Base-by-base conservation (phyloP, 2,113 vertebrate genomes). In the Chaetura pelagica region DNA sequence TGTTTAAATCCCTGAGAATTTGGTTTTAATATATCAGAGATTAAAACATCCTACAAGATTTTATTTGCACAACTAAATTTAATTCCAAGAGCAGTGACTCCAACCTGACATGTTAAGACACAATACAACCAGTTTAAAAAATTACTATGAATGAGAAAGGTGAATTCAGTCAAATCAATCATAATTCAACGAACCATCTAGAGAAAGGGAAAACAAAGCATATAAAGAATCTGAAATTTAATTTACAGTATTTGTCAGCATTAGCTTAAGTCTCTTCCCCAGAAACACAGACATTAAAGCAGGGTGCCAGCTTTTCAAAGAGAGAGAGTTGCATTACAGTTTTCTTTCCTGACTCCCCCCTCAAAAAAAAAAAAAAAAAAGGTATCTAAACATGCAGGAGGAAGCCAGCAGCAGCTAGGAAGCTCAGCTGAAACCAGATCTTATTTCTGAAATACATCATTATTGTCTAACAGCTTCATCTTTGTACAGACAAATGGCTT, bases 291-390 rank as follows among this genome's bases (percentile, higher is more conserved):
- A n/a, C 19, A 44, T 7, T 79, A 38, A 68, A 79, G 32, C 22
- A 74, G 15, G 21, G 30, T 18, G 10, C 10, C 20, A 71, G 23
- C 27, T n/a, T 54, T 54, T 42, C 51, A 54, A 72, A 52, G 15
- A n/a, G 3, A 55, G 10, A 7, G 29, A 6, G 17, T 10, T 34
- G 15, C 12, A 59, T 34, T 58, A 44, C 24, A n/a, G 27, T 2
- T 3, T 9, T 42, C 29, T 32, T 3, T 6, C 0, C 2, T 22
- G 21, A 8, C 21, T 49, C 9, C 48, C 48, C 20, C 8, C 40
- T 42, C 40, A 42, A 42, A 13, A 42, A 42, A 42, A 42, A 42
- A 42, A 49, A 12, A 42, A 13, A 19, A 32, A 38, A 42, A 2
- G 5, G 19, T 14, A 58, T 12, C 58, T 71, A 48, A 82, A 63